phyloP scores from a whole-genome alignment of 1,140 invertebrate genomes.

The Drosophila nigromelanica region DNA sequence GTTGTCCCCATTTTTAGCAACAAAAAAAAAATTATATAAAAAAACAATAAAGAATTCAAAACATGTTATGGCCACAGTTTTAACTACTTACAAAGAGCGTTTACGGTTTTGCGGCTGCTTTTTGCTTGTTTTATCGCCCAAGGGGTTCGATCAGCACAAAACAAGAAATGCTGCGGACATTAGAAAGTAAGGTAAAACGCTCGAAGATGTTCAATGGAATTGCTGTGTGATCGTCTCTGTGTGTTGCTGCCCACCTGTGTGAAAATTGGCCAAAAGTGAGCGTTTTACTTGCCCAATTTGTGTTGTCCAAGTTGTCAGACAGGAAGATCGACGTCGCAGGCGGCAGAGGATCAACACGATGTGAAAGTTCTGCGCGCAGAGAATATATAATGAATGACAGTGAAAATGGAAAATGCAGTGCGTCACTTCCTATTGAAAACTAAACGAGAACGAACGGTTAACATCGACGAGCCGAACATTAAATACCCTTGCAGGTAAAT shows the following conservation, averaged over 20 bases:
- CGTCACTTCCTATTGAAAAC: conserved; percentile 60
- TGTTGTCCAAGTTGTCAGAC: conserved; percentile 69
- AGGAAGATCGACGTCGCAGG: conserved; percentile 54
- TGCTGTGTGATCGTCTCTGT: conserved; percentile 7
- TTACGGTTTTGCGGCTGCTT: conserved; percentile 7
- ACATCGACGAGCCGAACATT: not conserved
- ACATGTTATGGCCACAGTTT: conserved; percentile 53
- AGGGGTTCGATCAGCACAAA: conserved; percentile 32
- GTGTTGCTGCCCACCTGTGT: conserved; percentile 29
- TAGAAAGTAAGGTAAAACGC: conserved; percentile 74
- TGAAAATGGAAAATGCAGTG: conserved; percentile 62
- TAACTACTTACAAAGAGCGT: conserved; percentile 27
- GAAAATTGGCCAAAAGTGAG: conserved; percentile 79
- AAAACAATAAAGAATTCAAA: conserved; percentile 59
- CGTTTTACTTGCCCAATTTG: conserved; percentile 76
- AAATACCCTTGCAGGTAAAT: too few species aligned
- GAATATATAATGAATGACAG: conserved; percentile 53
- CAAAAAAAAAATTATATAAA: conserved; percentile 49
- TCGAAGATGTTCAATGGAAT: conserved; percentile 74
- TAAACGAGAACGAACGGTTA: not conserved
- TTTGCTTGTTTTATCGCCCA: conserved; percentile 33
- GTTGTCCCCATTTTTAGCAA: conserved; percentile 40
- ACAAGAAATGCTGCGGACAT: conserved; percentile 52
- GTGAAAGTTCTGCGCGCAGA: conserved; percentile 62
- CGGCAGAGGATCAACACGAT: conserved; percentile 40